Base-by-base conservation (phyloP, 1,140 invertebrate species). In the Metopolophium dirhodum region DNA sequence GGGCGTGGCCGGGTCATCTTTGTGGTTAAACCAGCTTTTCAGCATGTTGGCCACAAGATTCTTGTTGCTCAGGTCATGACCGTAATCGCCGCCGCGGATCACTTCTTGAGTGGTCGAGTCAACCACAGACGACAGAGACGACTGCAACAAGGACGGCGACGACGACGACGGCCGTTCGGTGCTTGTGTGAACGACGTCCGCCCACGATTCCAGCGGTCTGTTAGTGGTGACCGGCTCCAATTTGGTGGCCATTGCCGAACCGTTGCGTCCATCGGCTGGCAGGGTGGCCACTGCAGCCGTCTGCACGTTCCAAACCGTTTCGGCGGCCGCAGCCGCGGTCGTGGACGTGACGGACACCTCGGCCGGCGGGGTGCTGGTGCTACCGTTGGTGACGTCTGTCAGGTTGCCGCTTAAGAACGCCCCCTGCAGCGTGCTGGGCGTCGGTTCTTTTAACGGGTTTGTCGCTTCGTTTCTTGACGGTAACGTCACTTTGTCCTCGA, bases 381-480 rank as follows among this genome's bases (percentile, higher is more conserved):
- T 94, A n/a, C 93, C 91, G 11, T 94, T 94, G 35, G 54, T 91
- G 26, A 35, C 30, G n/a, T 91, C 93, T 4, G 91, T 61, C 47
- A 68, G 87, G 47, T 94, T 91, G 41, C 85, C n/a, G 35, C 82
- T 35, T 57, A 94, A 77, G 77, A 93, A 93, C 23, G 91, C 49
- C 0, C 82, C 91, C 49, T 93, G 93, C 20, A 94, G 47, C 7
- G 93, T 94, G 37, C 90, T 93, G 14, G 90, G 90, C 54, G 93
- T 94, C 26, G 93, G 93, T 22, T 91, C 93, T 37, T 94, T 94
- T 26, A 94, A 54, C 82, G 93, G 93, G 45, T 94, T 91, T 47
- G 93, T 94, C 22, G 93, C 93, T 30, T 94, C 93, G 51, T 94
- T 94, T 23, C 93, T 86, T 7, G 91, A 94, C 57, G 93, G 85